Base-by-base conservation (phyloP, 2,888 invertebrate genomes). In the Orchestes rusci region DNA sequence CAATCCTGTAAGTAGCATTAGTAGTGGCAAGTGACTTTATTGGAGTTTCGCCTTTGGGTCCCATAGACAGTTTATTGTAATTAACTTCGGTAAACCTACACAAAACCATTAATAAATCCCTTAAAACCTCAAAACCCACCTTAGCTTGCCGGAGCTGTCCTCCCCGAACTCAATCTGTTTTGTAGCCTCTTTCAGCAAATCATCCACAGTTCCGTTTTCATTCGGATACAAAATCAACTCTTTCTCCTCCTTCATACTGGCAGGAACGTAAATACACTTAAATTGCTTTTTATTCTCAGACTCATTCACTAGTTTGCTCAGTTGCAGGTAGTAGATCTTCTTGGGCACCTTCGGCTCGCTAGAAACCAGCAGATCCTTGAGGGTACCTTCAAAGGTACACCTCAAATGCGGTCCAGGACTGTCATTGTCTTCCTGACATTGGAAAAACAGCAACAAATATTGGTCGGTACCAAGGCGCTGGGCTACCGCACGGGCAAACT, bases 221-320 rank as follows among this genome's bases (percentile, higher is more conserved):
- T 93, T n/a, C n/a, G n/a, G n/a, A n/a, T n/a, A n/a, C n/a, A n/a
- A n/a, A n/a, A n/a, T n/a, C n/a, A n/a, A n/a, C 72, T 97, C 96
- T 67, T 92, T 90, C 72, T 93, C 88, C 69, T 94, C 93, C 71
- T 94, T 93, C 67, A 93, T 79, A 66, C 89, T 90, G 52, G 82
- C 80, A 54, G 89, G 88, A 56, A 95, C 82, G 77, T 82, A n/a
- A n/a, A n/a, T n/a, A n/a, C n/a, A n/a, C n/a, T n/a, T n/a, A n/a
- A n/a, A n/a, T n/a, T n/a, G n/a, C n/a, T n/a, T n/a, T n/a, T n/a
- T n/a, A n/a, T n/a, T n/a, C n/a, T n/a, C n/a, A n/a, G n/a, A n/a
- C n/a, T 97, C 97, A 64, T 89, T 91, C 61, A 97, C 89, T 70
- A 89, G 84, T 72, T 97, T 93, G 68, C 91, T 93, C 68, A 99